Evolutionary conservation across 2,113 vertebrate species (phyloP), one percentile per base, ranked within the genome.

Genomic region (Thalassarche chlororhynchos): DNA sequence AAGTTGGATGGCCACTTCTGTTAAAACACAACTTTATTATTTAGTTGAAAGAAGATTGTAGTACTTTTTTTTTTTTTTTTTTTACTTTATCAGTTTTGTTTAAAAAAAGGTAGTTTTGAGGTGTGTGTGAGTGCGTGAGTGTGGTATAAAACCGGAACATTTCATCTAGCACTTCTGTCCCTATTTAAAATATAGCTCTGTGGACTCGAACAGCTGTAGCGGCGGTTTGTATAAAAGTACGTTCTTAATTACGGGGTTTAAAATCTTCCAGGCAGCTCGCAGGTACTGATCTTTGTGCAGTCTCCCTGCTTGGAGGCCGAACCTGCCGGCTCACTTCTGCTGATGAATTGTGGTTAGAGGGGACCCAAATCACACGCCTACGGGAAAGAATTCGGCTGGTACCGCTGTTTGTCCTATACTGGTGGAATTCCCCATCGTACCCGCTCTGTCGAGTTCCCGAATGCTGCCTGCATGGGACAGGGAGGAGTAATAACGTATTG

Each of bases 291-390:
- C 26, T 46, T 52, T 29, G 38, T 0, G 2, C 21, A 38, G 62
- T 5, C n/a, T 60, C 68, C 64, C 31, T 25, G 5, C 44, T 28
- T 10, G 34, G 44, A 8, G 57, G 52, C 52, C 69, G 74, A 0
- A 51, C 34, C 19, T 21, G 54, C n/a, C 5, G 0, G 24, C 65
- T 89, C 4, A 0, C n/a, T 52, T 58, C 76, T 26, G 34, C 24
- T 0, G 0, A 0, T 31, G 34, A 29, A 8, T 26, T 0, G 0
- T 4, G 60, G 29, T 70, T 42, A 16, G n/a, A 24, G 32, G 20
- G 34, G 54, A 74, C 57, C 58, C 36, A 18, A 51, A 68, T 64
- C 57, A 17, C 38, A 19, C 3, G 0, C 1, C 1, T 19, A 8
- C 1, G 6, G 54, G 79, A 20, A 49, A 29, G 55, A 28, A 32